Evolutionary conservation across 2,113 vertebrate species (phyloP).

Genomic region (Labeo catla): DNA sequence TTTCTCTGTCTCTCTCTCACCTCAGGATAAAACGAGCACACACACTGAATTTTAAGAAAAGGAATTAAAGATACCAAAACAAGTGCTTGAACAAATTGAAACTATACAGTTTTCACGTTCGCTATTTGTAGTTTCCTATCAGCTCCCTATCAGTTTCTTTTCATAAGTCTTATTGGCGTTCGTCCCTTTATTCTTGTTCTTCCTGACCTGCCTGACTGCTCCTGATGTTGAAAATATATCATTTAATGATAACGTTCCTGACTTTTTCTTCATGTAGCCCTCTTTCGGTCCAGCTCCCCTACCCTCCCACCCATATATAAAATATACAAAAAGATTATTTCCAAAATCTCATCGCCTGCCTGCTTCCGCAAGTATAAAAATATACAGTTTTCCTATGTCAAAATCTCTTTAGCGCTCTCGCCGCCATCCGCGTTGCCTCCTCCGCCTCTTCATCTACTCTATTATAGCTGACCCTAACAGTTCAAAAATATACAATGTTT

Average conservation of each 20-base stretch:
- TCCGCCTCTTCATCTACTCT: constrained; percentile 36
- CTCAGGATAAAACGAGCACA: constrained; percentile 51
- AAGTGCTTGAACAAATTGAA: constrained; percentile 66
- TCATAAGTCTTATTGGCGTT: constrained; percentile 69
- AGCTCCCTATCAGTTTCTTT: constrained; percentile 63
- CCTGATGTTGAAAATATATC: constrained; percentile 69
- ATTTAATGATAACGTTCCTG: constrained; percentile 52
- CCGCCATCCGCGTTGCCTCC: constrained; percentile 48
- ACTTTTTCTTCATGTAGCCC: constrained; percentile 61
- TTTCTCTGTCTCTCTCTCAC: constrained; percentile 50
- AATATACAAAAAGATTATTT: constrained; percentile 80
- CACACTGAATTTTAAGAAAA: constrained; percentile 59
- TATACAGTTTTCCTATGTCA: constrained; percentile 80
- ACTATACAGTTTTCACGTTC: constrained; percentile 65
- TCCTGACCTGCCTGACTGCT: constrained; percentile 40
- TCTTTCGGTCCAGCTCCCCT: constrained; percentile 61
- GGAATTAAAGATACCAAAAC: constrained; percentile 68
- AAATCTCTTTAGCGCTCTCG: constrained; percentile 67
- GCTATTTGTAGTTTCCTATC: constrained; percentile 48
- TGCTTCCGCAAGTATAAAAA: constrained; percentile 79
- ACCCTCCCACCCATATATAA: constrained; percentile 70
- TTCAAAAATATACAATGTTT: constrained; percentile 80
- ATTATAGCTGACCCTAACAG: constrained; percentile 58
- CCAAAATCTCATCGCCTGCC: constrained; percentile 72
- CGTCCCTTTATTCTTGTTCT: constrained; percentile 52